Evolutionary conservation across 2,888 invertebrate genomes (phyloP), one percentile per base, ranked within the genome.

Genomic region (Agapetus fuscipes): DNA sequence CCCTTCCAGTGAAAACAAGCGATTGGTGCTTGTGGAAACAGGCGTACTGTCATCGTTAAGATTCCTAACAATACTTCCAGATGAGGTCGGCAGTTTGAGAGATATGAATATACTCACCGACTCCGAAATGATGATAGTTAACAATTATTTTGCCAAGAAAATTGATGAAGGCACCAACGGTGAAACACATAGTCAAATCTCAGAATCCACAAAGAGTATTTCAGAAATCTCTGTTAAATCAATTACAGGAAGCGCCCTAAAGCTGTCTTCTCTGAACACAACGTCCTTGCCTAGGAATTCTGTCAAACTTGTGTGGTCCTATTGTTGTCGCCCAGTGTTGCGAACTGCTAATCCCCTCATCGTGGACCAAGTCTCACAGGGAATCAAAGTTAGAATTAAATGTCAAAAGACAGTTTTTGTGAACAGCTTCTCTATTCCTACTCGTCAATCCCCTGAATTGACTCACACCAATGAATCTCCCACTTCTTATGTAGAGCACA

Each of bases 21-120:
- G 67, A 38, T 55, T 60, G 29, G 45, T 68, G 26, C 51, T 74
- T 38, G 56, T 59, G 30, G 61, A 63, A 24, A 58, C 60, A 51
- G 66, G 61, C n/a, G 52, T 70, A 36, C 60, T 71, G 34, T 54
- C 62, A 41, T 54, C 66, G 36, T 55, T 76, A 41, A 59, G 74
- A 45, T 72, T 74, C 51, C 50, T 53, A 14, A 53, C 61, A 12
- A 49, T 70, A 5, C 52, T 58, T 41, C 40, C 54, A 29, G 54
- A 60, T 35, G 70, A 72, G 38, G 57, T 72, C 28, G 53, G 61
- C 39, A 61, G 64, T 52, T 57, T 69, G 40, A 49, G 53, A 36
- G 50, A 48, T 33, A 55, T 59, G 28, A 65, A 65, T 50, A 50
- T 72, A 14, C 51, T 72, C 11, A 48, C 58, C 25, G 54, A 58